These are phyloP conservation scores for Tamias sibiricus DNA, from an alignment of 2,113 vertebrate species.

Conservation along the genomic window DNA sequence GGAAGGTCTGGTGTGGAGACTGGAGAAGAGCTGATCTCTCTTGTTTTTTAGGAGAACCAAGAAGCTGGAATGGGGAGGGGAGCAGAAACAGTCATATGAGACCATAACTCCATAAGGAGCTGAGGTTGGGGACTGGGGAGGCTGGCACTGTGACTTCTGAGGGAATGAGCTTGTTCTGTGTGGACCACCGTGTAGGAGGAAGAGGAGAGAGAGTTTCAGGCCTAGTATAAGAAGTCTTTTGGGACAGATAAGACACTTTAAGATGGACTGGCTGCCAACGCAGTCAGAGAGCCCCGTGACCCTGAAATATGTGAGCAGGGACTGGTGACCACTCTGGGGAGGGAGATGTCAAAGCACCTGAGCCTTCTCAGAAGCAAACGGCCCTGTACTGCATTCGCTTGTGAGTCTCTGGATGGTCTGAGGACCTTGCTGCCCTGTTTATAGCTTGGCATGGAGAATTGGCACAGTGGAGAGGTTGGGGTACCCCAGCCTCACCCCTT, in stretches of 20 bases:
- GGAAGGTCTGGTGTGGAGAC: not conserved
- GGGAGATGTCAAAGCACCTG: not conserved
- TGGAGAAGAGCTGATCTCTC: not conserved
- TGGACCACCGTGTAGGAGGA: not conserved
- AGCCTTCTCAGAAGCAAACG: not conserved
- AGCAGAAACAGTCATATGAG: not conserved
- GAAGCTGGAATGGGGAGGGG: not conserved
- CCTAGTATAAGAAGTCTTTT: not conserved
- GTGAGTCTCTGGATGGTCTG: not conserved
- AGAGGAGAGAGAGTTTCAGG: not conserved
- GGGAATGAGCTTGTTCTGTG: conserved; percentile 5
- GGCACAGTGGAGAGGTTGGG: not conserved
- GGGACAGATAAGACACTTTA: not conserved
- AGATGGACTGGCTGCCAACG: not conserved
- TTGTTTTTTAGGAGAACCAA: not conserved
- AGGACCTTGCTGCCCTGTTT: not conserved
- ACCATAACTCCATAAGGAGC: not conserved
- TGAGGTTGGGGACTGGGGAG: not conserved
- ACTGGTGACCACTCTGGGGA: not conserved
- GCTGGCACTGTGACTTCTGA: not conserved
- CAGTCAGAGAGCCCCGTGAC: not conserved
- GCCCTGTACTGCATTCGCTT: accelerated
- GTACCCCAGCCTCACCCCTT: not conserved
- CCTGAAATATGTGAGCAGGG: not conserved
- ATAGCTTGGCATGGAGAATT: not conserved